Conservation (phyloP, 2,888 invertebrate species). For the Apamea crenata region DNA sequence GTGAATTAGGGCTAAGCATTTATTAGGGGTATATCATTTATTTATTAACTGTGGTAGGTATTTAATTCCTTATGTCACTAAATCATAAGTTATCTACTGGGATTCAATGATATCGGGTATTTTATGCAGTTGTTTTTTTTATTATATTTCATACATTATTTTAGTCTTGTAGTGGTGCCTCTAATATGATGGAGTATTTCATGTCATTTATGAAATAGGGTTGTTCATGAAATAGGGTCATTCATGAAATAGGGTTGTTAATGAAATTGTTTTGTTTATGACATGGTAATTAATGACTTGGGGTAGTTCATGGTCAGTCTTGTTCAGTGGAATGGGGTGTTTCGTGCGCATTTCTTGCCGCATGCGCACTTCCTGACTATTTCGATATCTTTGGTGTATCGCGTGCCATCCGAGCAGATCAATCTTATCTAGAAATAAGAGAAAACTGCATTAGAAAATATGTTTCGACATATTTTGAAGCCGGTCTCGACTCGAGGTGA, state of each 20-base stretch:
- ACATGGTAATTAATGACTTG: slow-evolving; percentile 28
- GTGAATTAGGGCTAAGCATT: neutral
- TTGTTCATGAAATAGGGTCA: neutral
- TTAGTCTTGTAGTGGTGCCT: slow-evolving; percentile 25
- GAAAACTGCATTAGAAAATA: too few relatives aligned
- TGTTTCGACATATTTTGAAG: too few relatives aligned
- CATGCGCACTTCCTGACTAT: slow-evolving; percentile 99
- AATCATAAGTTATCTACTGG: slow-evolving; percentile 20
- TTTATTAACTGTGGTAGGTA: neutral
- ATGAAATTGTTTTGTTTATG: slow-evolving; percentile 19
- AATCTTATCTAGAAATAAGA: slow-evolving; percentile 93
- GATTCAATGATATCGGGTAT: neutral
- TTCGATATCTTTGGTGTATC: slow-evolving; percentile 98
- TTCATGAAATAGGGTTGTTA: neutral
- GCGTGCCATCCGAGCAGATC: slow-evolving; percentile 97
- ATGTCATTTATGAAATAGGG: neutral
- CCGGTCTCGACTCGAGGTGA: too few relatives aligned
- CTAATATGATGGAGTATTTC: slow-evolving; percentile 3
- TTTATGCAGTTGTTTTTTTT: neutral
- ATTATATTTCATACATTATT: slow-evolving; percentile 12
- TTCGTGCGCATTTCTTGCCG: slow-evolving; percentile 94
- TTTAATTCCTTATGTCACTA: slow-evolving; percentile 12
- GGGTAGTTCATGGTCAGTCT: slow-evolving; percentile 61
- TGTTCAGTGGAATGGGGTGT: slow-evolving; percentile 79
- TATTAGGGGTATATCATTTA: neutral